These are phyloP conservation scores for Polymixis flavicincta DNA, from an alignment of 2,888 invertebrate species.

Conservation along the genomic window DNA sequence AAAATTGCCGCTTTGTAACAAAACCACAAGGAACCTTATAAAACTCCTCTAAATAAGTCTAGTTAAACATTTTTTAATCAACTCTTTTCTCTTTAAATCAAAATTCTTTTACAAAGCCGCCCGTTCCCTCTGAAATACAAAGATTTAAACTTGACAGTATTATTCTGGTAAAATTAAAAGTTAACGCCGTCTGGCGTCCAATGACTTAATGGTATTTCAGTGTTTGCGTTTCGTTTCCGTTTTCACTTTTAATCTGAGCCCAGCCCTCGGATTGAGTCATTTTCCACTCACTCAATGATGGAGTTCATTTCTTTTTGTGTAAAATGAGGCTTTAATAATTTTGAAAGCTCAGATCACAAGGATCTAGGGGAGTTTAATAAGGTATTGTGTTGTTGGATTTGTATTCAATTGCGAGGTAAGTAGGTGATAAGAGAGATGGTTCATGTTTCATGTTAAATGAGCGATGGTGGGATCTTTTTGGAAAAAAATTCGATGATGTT, in stretches of 20 bases:
- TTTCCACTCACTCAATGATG: constrained; percentile 67
- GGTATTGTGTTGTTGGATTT: constrained; percentile 46
- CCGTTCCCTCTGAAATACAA: constrained; percentile 61
- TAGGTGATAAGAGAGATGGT: background rate
- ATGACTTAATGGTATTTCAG: constrained; percentile 87
- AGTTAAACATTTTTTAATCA: constrained; percentile 59
- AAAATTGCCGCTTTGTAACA: constrained; percentile 6
- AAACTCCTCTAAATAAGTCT: constrained; percentile 47
- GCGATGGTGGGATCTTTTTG: background rate
- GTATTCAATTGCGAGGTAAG: constrained; percentile 27
- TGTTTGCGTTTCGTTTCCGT: constrained; percentile 84
- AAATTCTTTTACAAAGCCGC: constrained; percentile 61
- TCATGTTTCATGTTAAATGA: background rate
- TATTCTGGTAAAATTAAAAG: constrained; percentile 81
- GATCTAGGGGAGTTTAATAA: constrained; percentile 49
- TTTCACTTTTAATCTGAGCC: constrained; percentile 81
- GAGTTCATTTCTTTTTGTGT: constrained; percentile 69
- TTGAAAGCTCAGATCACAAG: constrained; percentile 61
- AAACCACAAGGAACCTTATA: constrained; percentile 12
- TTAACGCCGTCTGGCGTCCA: constrained; percentile 75
- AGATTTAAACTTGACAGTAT: constrained; percentile 71
- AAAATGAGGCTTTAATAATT: constrained; percentile 67
- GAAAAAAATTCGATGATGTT: background rate
- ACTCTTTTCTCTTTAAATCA: constrained; percentile 61
- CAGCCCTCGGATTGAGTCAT: constrained; percentile 69